Percentiles rank a stretch among this genome's conserved stretches.
These are phyloP conservation scores for Synergus itoensis DNA, from an alignment of 2,888 invertebrate genomes.

Conservation along the genomic window DNA sequence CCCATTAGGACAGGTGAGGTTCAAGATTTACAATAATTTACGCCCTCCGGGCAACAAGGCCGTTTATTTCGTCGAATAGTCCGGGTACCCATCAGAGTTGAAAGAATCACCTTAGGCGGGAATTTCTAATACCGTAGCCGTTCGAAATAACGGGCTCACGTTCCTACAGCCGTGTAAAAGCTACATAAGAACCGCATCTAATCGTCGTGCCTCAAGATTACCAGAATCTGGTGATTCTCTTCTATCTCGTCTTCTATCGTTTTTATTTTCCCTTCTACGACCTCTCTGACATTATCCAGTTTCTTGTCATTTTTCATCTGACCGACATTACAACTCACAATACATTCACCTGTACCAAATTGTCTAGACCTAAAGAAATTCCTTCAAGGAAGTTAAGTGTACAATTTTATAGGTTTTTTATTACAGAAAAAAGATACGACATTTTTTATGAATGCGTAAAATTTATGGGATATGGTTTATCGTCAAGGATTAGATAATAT, in stretches of 20 bases:
- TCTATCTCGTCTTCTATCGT: neutral
- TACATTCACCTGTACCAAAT: neutral
- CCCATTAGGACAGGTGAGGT: slow-evolving; percentile 52
- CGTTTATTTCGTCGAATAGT: slow-evolving; percentile 54
- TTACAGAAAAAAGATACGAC: neutral
- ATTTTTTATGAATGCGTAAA: neutral
- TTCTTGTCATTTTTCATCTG: slow-evolving; percentile 23
- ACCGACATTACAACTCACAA: slow-evolving; percentile 5
- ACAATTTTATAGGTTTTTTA: neutral
- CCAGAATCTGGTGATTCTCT: slow-evolving; percentile 24
- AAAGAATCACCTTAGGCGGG: slow-evolving; percentile 59
- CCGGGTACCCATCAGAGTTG: slow-evolving; percentile 49
- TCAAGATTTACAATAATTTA: slow-evolving; percentile 60
- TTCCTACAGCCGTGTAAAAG: slow-evolving; percentile 28
- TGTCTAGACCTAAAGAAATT: neutral
- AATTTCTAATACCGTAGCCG: slow-evolving; percentile 58
- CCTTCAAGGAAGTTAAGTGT: neutral
- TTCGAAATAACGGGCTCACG: slow-evolving; percentile 54
- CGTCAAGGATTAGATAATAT: neutral
- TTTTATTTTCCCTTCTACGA: neutral
- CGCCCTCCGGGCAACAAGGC: slow-evolving; percentile 48
- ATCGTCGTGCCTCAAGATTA: slow-evolving; percentile 21
- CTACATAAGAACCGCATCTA: slow-evolving; percentile 32
- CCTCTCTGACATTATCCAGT: neutral
- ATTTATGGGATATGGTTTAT: neutral